Evolutionary conservation across 2,797 vertebrate species (phyloP).

Genomic region (Trichosurus vulpecula): DNA sequence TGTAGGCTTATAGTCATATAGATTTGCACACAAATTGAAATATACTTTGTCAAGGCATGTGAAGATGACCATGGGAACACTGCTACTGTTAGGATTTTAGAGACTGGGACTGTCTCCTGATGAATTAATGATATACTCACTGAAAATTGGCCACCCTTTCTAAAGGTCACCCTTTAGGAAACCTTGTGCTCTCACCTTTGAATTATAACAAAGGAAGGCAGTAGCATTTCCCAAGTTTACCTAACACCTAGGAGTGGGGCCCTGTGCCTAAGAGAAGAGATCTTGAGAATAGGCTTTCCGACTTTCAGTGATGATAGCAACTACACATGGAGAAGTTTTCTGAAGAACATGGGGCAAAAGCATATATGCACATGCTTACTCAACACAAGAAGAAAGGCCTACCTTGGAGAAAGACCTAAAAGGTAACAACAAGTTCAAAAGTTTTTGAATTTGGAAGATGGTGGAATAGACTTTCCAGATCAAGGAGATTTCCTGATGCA

Average conservation of each 20-base stretch:
- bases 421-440: neutral
- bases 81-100: neutral
- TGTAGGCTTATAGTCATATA: neutral
- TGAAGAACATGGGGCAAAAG: neutral
- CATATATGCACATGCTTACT: neutral
- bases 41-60: neutral
- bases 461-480: neutral
- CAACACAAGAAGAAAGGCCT: neutral
- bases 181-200: neutral
- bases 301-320: neutral
- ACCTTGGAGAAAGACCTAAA: neutral
- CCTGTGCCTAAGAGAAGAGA: neutral
- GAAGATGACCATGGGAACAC: neutral
- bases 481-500: neutral
- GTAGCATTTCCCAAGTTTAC: neutral
- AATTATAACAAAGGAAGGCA: neutral
- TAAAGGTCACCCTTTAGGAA: neutral
- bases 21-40: neutral
- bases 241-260: neutral
- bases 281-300: neutral
- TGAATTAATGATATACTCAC: neutral
- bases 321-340: neutral
- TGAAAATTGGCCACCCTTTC: neutral
- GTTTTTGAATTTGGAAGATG: neutral
- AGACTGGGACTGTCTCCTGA: neutral